Base-by-base conservation (phyloP, 2,888 invertebrate genomes). In the Lithosia quadra region DNA sequence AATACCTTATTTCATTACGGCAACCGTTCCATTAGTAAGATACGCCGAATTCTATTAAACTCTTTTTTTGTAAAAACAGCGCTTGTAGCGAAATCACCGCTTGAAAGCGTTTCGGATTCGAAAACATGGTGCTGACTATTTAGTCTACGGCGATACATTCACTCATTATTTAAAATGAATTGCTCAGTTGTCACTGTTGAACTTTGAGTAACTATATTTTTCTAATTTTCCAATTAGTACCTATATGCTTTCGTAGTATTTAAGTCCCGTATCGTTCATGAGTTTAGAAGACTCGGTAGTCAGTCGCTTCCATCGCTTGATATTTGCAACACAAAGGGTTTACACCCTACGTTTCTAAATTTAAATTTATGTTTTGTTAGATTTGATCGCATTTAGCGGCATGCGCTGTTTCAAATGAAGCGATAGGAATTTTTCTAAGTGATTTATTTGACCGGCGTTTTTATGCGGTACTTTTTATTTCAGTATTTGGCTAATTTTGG, bases 291-390 rank as follows among this genome's bases (percentile, higher is more conserved):
- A 67, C 74, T 75, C 70, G 73, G 70, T 74, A 67, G 73, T 74
- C 78, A 67, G 73, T 74, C 79, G 79, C 78, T 80, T 80, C 74
- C 80, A 82, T 78, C 81, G 86, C 85, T 87, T 85, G 80, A 88
- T 83, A 83, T 86, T 86, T 86, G 69, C 87, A 86, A 87, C 85
- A 85, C 85, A 84, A 85, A 89, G 90, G 91, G 88, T 87, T 84
- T 83, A 80, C 78, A 82, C 80, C 86, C 90, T 88, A 86, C 89
- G 88, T 88, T 93, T 92, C 90, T 91, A 94, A 95, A 94, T 95
- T 94, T 91, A 89, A 95, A 95, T 95, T 95, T 95, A 95, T 95
- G 95, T 94, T 91, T 92, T 90, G 91, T 88, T 90, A 95, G 95
- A 95, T 95, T 86, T 90, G 94, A 95, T 95, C 93, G 90, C 89